phyloP scores from a whole-genome alignment of 2,888 invertebrate genomes.

The Brachyopa scutellaris region DNA sequence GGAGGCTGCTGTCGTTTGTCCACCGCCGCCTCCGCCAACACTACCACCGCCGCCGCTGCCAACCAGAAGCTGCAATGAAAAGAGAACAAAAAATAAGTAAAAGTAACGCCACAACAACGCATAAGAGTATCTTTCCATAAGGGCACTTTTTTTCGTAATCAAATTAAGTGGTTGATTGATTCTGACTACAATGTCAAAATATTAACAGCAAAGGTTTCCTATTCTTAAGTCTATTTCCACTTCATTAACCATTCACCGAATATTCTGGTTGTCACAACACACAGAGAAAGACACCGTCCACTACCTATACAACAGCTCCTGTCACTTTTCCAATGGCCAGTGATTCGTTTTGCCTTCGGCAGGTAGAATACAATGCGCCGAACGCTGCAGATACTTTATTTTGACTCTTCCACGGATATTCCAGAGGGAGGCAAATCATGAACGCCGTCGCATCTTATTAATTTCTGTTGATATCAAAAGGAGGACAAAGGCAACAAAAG shows the following conservation, averaged over 20 bases:
- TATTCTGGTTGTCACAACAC: conserved; percentile 63
- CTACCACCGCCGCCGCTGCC: conserved; percentile 75
- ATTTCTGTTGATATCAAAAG: conserved; percentile 70
- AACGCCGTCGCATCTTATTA: conserved; percentile 72
- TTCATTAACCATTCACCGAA: conserved; percentile 68
- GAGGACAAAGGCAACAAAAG: conserved; percentile 62
- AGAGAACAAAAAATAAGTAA: conserved; percentile 43
- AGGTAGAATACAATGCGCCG: conserved; percentile 59
- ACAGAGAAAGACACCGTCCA: conserved; percentile 23
- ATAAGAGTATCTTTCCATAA: neutral
- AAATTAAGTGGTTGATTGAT: conserved; percentile 47
- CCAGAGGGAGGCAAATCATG: conserved; percentile 64
- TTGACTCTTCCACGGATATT: conserved; percentile 33
- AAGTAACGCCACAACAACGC: neutral
- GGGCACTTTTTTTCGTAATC: conserved; percentile 5
- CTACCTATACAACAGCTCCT: conserved; percentile 51
- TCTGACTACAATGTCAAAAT: conserved; percentile 67
- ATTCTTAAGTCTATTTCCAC: conserved; percentile 72
- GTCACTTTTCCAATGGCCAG: conserved; percentile 70
- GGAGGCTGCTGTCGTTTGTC: conserved; percentile 87
- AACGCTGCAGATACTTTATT: conserved; percentile 41
- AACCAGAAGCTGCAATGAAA: conserved; percentile 72
- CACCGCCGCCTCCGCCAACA: conserved; percentile 80
- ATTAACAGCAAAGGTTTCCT: conserved; percentile 25
- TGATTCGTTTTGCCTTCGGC: conserved; percentile 71